phyloP scores from a whole-genome alignment of 2,113 vertebrate species.

The mouse (Mus musculus) region GRCm39 chr17:89730501-89731000 shows the following conservation, averaged over 20 bases:
- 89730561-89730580: too few relatives aligned
- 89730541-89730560: neutral
- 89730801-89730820: neutral
- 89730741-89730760: constrained; percentile 6
- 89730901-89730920: constrained; percentile 16
- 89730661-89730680: neutral
- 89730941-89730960: neutral
- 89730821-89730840: neutral
- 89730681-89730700: constrained; percentile 22
- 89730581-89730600: too few relatives aligned
- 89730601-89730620: neutral
- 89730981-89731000: neutral
- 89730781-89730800: neutral
- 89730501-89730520: neutral
- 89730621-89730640: neutral
- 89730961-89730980: neutral
- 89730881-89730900: neutral
- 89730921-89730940: neutral
- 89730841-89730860: neutral
- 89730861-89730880: neutral
- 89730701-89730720: neutral
- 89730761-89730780: neutral
- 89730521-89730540: neutral
- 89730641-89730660: neutral
- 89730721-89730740: neutral